Evolutionary conservation across 2,797 vertebrate genomes (phyloP), one percentile per base, ranked within the genome.

Genomic region (Sebastiscus tertius): DNA sequence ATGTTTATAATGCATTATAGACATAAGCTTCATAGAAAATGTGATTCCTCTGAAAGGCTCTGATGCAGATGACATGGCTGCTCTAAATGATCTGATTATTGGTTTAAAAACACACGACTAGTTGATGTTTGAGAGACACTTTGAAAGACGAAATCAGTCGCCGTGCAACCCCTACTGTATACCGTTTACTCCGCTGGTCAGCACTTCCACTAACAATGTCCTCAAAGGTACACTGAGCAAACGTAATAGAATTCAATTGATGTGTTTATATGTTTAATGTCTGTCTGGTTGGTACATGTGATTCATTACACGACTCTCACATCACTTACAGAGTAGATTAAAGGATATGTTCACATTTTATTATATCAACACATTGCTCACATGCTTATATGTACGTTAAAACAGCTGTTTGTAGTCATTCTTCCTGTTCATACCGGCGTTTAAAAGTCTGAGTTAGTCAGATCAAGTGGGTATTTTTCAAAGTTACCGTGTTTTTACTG

Each of bases 141-240:
- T 55, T 70, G 26, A 74, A 36, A 3, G 46, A 60, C 9, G 14
- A 60, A 74, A n/a, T 64, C 26, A 20, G 73, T 77, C 56, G 4
- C 16, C 3, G 91, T 92, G 90, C 90, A 93, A 79, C 93, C 80
- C 5, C 84, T 89, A 82, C 90, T 87, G 58, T 82, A 64, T 8
- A 22, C 90, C 85, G 58, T 81, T 58, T 8, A 22, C 56, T 55
- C 59, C 69, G 73, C 88, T 80, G 81, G 29, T 61, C 84, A 63
- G 61, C 84, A 83, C 67, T 34, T 58, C 13, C 79, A 93, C 90
- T 94, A 94, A 93, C 88, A 56, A 26, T 4, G 52, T 75, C 77
- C 72, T 79, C 81, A 11, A 72, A 90, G 92, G 92, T 81, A 4
- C 75, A 86, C 90, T 93, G 92, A 94, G 92, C 92, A 91, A 80